phyloP scores from a whole-genome alignment of 64 coral and sea anemone species.

The Anthopleura sola region DNA sequence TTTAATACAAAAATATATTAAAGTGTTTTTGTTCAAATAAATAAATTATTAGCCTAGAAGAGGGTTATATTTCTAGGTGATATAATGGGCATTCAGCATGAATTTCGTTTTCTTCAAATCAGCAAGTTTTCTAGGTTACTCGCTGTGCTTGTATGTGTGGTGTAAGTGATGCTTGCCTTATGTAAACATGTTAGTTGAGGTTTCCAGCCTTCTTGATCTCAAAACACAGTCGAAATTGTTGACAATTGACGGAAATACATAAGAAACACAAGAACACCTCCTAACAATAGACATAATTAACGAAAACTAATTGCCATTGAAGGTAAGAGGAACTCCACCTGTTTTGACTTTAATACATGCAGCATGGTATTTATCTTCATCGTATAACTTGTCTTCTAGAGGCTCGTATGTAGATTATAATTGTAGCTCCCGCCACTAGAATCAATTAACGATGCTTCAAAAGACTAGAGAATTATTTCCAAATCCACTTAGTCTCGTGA shows the following conservation, averaged over 20 bases:
- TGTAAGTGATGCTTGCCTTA: not conserved
- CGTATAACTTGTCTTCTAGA: too few relatives aligned
- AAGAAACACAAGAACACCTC: not conserved
- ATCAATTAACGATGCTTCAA: not conserved
- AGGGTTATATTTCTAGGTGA: not conserved
- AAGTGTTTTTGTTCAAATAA: not conserved
- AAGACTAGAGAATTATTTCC: not conserved
- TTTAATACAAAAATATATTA: not conserved
- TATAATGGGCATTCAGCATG: not conserved
- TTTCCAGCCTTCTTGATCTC: not conserved
- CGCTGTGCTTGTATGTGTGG: not conserved
- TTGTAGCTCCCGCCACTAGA: not conserved
- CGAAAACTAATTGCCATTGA: not conserved
- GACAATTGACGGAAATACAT: not conserved
- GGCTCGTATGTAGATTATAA: not conserved
- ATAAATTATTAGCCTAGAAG: not conserved
- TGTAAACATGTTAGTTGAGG: not conserved
- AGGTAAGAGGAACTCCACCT: not conserved
- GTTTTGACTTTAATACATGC: not conserved
- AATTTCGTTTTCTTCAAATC: not conserved
- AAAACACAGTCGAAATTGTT: not conserved
- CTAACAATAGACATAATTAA: not conserved
- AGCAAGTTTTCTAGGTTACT: not conserved
- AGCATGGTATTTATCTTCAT: too few relatives aligned
- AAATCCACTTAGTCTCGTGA: conserved; percentile 4